These are phyloP conservation scores for Austrofundulus limnaeus DNA, from an alignment of 2,113 vertebrate genomes.

Conservation along the genomic window DNA sequence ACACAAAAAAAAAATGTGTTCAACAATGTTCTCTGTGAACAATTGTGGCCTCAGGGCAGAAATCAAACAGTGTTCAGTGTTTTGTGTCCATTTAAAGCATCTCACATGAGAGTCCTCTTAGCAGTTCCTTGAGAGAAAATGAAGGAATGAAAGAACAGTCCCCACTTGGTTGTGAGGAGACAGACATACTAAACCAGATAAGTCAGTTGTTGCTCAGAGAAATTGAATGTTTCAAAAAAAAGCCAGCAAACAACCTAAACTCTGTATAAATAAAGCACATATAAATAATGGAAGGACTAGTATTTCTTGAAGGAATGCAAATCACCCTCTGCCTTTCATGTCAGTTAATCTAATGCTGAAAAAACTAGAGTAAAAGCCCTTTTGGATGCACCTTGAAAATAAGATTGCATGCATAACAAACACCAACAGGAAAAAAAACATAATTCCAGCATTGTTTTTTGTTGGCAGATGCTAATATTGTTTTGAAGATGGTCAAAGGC, in stretches of 20 bases:
- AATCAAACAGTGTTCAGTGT: conserved; percentile 45
- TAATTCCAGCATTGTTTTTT: too few species aligned
- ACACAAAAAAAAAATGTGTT: conserved; percentile 46
- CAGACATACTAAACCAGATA: conserved; percentile 25
- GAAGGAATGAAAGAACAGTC: conserved; percentile 9
- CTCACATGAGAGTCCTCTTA: conserved; percentile 33
- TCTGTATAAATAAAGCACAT: too few species aligned
- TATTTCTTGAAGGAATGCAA: too few species aligned
- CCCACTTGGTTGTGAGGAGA: conserved; percentile 2
- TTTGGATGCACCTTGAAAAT: too few species aligned
- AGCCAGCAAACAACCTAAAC: background rate
- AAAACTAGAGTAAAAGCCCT: too few species aligned
- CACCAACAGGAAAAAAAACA: too few species aligned
- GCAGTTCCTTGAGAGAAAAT: conserved; percentile 17
- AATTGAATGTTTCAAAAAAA: background rate
- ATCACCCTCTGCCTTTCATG: too few species aligned
- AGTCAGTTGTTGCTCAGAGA: conserved; percentile 18
- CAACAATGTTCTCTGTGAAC: conserved; percentile 20
- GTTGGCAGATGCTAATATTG: background rate
- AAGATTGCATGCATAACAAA: too few species aligned
- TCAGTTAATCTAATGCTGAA: too few species aligned
- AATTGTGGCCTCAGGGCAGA: conserved; percentile 54
- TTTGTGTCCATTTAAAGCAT: conserved; percentile 34
- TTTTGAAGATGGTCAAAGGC: background rate
- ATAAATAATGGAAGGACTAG: too few species aligned